A percentile compares a stretch with the other conserved stretches of the same genome.
Conservation (phyloP, 2,113 vertebrate genomes). For the Callocephalon fimbriatum region DNA sequence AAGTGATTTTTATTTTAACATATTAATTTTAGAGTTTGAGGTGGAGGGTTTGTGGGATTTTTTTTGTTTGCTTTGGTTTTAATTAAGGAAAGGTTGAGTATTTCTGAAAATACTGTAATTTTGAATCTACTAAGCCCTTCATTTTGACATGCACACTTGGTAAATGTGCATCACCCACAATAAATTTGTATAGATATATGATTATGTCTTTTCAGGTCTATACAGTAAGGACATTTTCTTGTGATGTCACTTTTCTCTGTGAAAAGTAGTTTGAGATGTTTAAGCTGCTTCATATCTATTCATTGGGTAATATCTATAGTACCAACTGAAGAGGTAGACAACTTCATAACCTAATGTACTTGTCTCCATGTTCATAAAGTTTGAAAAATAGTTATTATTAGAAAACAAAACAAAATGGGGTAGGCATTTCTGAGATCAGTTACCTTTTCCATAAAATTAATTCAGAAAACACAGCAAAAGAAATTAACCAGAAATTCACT, state of each 20-base stretch:
- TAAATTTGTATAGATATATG: rapidly evolving
- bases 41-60: background rate
- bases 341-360: background rate
- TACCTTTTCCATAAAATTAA: background rate
- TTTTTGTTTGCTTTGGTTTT: background rate
- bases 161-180: background rate
- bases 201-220: background rate
- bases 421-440: background rate
- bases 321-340: background rate
- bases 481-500: background rate
- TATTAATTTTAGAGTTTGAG: background rate
- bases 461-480: background rate
- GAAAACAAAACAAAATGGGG: background rate
- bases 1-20: background rate
- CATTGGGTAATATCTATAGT: background rate
- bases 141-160: background rate
- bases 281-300: background rate
- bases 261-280: background rate
- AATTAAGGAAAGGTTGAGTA: background rate
- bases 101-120: background rate
- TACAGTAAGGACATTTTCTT: background rate
- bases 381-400: background rate
- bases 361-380: background rate
- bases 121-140: background rate
- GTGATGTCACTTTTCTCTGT: background rate